Percentiles rank a stretch among this genome's conserved stretches.
phyloP scores from a whole-genome alignment of 2,113 vertebrate species.

The Lagopus leucura region DNA sequence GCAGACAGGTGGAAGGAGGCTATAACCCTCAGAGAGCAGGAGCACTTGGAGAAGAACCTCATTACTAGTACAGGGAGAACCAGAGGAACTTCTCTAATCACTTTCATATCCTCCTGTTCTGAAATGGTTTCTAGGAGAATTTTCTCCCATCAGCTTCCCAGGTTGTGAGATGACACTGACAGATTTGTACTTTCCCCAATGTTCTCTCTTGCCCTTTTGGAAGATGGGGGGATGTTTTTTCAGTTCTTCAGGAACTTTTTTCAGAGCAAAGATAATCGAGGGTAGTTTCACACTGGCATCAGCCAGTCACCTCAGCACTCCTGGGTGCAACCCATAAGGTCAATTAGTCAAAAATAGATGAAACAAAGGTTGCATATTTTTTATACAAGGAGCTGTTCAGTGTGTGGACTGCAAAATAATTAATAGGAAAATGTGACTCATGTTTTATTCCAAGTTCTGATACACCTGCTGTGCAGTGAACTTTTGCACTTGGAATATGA shows the following conservation, averaged over 20 bases:
- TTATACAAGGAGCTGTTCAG: neutral
- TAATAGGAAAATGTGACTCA: neutral
- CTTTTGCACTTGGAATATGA: constrained; percentile 54
- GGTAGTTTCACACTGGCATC: neutral
- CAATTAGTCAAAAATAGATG: neutral
- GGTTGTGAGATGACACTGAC: neutral
- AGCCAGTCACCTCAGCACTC: neutral
- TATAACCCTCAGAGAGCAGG: neutral
- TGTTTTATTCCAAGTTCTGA: constrained; percentile 40
- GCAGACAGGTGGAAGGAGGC: neutral
- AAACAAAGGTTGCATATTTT: neutral
- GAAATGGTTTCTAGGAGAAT: neutral
- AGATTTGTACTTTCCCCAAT: neutral
- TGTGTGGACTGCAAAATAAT: neutral
- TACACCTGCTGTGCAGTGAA: constrained; percentile 22
- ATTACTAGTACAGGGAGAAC: neutral
- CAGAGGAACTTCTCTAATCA: neutral
- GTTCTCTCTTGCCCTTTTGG: neutral
- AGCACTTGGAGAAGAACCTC: neutral
- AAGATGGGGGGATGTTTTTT: neutral
- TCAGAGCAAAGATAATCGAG: fast-evolving
- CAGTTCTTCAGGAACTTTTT: neutral
- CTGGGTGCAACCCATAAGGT: neutral
- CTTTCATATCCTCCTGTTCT: neutral
- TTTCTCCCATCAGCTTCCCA: neutral